Base-by-base conservation (phyloP, 2,113 vertebrate species). In the Pterophyllum scalare region DNA sequence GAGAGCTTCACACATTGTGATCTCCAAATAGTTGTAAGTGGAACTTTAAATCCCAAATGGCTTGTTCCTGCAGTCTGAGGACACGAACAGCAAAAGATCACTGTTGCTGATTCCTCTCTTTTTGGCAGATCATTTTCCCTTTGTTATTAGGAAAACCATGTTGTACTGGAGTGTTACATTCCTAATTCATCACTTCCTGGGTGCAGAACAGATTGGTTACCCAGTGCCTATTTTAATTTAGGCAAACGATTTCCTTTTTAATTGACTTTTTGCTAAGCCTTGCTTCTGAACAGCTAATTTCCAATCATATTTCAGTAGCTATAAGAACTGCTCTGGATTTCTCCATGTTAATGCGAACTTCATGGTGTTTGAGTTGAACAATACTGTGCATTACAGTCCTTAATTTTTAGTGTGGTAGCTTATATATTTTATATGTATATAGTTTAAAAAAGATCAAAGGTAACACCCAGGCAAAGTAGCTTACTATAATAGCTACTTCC, bases 1-100 rank as follows among this genome's bases (percentile, higher is more conserved):
- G 59, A 62, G 46, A 33, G 49, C 54, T 86, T 81, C 52, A 80
- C 75, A 70, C 61, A 22, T 52, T 49, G 38, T 43, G 5, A 59
- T 82, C 74, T 80, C 40, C 57, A 84, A 86, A 86, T 62, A 49
- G 15, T 57, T 85, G 57, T 46, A 60, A 74, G 59, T 62, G 22
- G 19, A 26, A 81, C 38, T 64, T 65, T 59, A 58, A 89, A 82
- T 82, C 70, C 62, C 67, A 79, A 28, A 70, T 6, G 70, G 33
- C 22, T 13, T 81, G 64, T 31, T 79, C 80, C 52, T 77, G 46
- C n/a, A 20, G 70, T 31, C 28, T 64, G n/a, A 60, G 35, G 72
- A 22, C 5, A 58, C 65, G 70, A 28, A 6, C 4, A 20, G 38
- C 11, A 33, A 54, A 75, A 62, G 38, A 79, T 79, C 49, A n/a